Conservation (phyloP, 37 sponge, comb jelly and placozoan species). For the Tethya wilhelma region DNA sequence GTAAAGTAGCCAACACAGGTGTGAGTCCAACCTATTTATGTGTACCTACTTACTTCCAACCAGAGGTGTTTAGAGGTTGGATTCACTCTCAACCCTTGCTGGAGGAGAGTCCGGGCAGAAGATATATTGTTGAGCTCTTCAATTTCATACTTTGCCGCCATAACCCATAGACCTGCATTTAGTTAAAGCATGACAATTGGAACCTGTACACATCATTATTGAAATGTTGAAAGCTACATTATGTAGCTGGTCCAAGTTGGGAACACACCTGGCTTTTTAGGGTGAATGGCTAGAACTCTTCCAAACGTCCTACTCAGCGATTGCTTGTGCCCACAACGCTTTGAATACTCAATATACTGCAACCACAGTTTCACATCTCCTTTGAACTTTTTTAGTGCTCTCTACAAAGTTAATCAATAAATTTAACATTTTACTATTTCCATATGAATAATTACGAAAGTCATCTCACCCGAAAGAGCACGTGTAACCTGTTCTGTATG, state of each 20-base stretch:
- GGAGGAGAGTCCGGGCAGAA: constrained; percentile 67
- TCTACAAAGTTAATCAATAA: constrained; percentile 28
- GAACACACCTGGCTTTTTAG: constrained; percentile 11
- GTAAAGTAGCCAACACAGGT: neutral
- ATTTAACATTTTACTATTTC: neutral
- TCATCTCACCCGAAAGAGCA: constrained; percentile 55
- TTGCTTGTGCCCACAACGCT: constrained; percentile 29
- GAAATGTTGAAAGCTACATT: too few species aligned
- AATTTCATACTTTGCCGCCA: constrained; percentile 87
- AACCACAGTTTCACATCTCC: constrained; percentile 84
- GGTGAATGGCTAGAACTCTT: constrained; percentile 67
- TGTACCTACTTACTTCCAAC: constrained; percentile 62
- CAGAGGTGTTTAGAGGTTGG: constrained; percentile 67
- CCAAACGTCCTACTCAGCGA: constrained; percentile 64
- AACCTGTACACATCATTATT: too few species aligned
- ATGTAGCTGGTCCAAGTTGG: neutral
- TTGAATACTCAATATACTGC: constrained; percentile 75
- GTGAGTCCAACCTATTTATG: neutral
- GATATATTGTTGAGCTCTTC: constrained; percentile 67
- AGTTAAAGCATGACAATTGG: too few species aligned
- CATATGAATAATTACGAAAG: neutral
- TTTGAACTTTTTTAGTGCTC: constrained; percentile 78
- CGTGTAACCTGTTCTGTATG: constrained; percentile 62
- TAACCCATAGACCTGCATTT: constrained; percentile 82
- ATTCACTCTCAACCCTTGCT: constrained; percentile 77